Evolutionary conservation across 2,113 vertebrate genomes (phyloP).

Genomic region (Apodemus speciosus): DNA sequence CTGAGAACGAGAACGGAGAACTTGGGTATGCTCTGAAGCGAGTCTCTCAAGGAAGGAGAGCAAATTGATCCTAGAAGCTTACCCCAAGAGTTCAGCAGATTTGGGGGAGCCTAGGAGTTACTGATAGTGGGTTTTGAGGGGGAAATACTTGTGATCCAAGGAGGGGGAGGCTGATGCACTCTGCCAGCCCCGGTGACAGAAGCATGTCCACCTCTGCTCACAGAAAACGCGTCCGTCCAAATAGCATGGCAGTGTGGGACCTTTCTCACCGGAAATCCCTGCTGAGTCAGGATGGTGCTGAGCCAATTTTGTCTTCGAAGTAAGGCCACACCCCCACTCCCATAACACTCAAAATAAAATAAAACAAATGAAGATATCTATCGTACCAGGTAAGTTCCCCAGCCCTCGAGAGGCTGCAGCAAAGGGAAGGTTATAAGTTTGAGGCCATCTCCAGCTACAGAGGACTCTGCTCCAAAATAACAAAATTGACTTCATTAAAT

Average conservation of each 20-base stretch:
- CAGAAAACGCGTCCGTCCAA: neutral
- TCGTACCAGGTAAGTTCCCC: neutral
- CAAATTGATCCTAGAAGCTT: neutral
- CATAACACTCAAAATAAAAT: neutral
- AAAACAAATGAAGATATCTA: neutral
- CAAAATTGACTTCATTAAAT: neutral
- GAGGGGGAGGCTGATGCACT: neutral
- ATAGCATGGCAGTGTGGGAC: neutral
- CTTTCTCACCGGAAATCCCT: neutral
- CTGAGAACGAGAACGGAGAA: neutral
- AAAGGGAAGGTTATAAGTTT: neutral
- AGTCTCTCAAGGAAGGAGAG: neutral
- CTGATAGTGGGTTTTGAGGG: neutral
- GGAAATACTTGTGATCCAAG: neutral
- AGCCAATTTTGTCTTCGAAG: neutral
- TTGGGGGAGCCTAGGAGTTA: neutral
- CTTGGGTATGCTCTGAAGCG: neutral
- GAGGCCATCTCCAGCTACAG: too few species aligned
- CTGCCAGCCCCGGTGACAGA: neutral
- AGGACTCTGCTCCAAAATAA: neutral
- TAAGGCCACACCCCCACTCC: neutral
- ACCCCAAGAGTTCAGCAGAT: neutral
- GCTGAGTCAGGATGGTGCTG: neutral
- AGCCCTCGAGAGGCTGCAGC: neutral
- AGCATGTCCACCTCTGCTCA: neutral